These are phyloP conservation scores for Micronycteris hirsuta DNA, from an alignment of 2,113 vertebrate species.

Conservation along the genomic window DNA sequence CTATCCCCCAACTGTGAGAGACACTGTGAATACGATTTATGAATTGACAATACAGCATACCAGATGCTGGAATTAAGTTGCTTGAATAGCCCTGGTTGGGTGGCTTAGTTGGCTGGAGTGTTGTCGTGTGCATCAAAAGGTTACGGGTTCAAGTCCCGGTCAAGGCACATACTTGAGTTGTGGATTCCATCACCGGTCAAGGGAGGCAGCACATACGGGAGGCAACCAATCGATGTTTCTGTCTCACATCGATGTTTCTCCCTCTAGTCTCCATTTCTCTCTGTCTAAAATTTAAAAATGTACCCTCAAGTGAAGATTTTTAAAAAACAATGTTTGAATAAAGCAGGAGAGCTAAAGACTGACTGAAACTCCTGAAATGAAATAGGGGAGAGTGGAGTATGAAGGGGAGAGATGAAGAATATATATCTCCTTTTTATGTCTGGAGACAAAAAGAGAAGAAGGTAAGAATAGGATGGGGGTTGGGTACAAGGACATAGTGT, in stretches of 20 bases:
- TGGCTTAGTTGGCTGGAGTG: too few relatives aligned
- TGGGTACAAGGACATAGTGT: background rate
- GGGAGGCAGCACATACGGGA: too few relatives aligned
- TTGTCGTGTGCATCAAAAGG: too few relatives aligned
- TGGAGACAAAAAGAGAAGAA: background rate
- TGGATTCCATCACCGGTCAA: too few relatives aligned
- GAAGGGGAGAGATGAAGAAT: background rate
- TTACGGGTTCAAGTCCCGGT: too few relatives aligned
- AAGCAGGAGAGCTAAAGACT: background rate
- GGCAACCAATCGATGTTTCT: too few relatives aligned
- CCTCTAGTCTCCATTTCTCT: too few relatives aligned
- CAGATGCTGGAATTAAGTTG: conserved; percentile 3
- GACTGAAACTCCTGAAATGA: background rate
- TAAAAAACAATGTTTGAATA: background rate
- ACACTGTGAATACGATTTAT: background rate
- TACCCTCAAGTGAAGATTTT: too few relatives aligned
- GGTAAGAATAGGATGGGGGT: background rate
- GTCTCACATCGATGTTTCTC: too few relatives aligned
- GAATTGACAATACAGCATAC: background rate
- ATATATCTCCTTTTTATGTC: background rate
- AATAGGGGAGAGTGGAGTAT: background rate
- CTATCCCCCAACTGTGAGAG: background rate
- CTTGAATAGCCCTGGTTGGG: background rate
- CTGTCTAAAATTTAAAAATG: too few relatives aligned
- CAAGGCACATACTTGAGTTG: too few relatives aligned